phyloP scores from a whole-genome alignment of 2,113 vertebrate genomes.

The Zonotrichia leucophrys region DNA sequence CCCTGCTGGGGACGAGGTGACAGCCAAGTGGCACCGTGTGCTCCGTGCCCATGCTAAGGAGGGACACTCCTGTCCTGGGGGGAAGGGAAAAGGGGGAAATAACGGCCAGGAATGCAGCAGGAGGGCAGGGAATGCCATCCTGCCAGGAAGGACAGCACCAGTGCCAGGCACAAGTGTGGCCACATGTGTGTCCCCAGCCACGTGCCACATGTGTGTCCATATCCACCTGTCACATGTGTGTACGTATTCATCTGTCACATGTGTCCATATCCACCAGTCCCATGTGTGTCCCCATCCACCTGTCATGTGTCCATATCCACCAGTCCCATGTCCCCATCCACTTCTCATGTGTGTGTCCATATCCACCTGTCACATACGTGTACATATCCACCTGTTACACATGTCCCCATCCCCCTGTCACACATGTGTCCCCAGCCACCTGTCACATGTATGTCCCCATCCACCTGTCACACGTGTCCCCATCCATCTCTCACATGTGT shows the following conservation, averaged over 20 bases:
- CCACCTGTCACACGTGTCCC: not conserved
- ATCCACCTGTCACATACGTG: not conserved
- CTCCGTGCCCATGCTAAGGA: not conserved
- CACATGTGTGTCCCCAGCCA: not conserved
- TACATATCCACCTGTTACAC: not conserved
- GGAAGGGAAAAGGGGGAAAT: fast-evolving
- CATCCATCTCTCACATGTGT: not conserved
- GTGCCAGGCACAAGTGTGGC: fast-evolving
- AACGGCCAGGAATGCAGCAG: fast-evolving
- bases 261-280: not conserved
- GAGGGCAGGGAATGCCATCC: not conserved
- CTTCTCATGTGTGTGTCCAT: fast-evolving
- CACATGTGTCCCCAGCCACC: fast-evolving
- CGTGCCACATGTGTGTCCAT: fast-evolving
- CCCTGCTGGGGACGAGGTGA: slow-evolving; percentile 28
- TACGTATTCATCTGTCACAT: fast-evolving
- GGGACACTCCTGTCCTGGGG: not conserved
- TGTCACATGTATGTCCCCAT: not conserved
- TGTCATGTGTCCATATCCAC: not conserved
- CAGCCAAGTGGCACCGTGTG: slow-evolving; percentile 46
- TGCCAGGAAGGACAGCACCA: fast-evolving
- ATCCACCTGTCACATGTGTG: not conserved
- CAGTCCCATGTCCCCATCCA: fast-evolving
- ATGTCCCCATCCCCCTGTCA: not conserved
- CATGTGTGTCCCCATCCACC: fast-evolving